Base-by-base conservation (phyloP, 2,797 vertebrate genomes). In the Artibeus lituratus region DNA sequence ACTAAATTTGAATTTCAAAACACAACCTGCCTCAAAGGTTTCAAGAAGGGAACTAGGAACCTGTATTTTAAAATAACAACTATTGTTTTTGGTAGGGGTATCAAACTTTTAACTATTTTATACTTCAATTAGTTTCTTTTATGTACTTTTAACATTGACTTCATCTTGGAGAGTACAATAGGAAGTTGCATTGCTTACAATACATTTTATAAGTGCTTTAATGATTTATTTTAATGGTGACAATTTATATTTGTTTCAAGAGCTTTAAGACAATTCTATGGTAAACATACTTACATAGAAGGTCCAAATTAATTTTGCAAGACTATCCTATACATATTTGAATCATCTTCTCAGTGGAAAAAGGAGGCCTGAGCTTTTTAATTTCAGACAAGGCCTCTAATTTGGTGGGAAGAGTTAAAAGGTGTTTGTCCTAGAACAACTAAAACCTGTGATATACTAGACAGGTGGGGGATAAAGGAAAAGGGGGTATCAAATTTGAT, bases 1-100 rank as follows among this genome's bases (percentile, higher is more conserved):
- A 51, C 42, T 22, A 90, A 78, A 76, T 51, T 26, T 94, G 51
- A 94, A 85, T 94, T 93, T 70, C 65, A 82, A 93, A 91, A 94
- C 8, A 59, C 26, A 59, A 6, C 21, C 80, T 76, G n/a, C 8
- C 81, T 76, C 80, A 94, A 69, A 29, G 14, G 37, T 80, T 69
- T 59, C 26, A 49, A 83, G 29, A n/a, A 86, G 93, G 39, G 42
- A 35, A 91, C 26, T 15, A 67, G 26, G 14, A 89, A 83, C 35
- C n/a, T 94, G 7, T 53, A 93, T 72, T 93, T 77, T 82, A 94
- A 95, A 86, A 91, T 22, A 77, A 59, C 19, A 49, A 74, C 14
- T 29, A 92, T 35, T 21, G 77, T 69, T 94, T 87, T 80, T 47
- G 10, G 47, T 74, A 59, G 42, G 35, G 11, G 18, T 78, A 24